Evolutionary conservation across 1,140 invertebrate genomes (phyloP), one percentile per base, ranked within the genome.

Genomic region (Meloidogyne floridensis): DNA sequence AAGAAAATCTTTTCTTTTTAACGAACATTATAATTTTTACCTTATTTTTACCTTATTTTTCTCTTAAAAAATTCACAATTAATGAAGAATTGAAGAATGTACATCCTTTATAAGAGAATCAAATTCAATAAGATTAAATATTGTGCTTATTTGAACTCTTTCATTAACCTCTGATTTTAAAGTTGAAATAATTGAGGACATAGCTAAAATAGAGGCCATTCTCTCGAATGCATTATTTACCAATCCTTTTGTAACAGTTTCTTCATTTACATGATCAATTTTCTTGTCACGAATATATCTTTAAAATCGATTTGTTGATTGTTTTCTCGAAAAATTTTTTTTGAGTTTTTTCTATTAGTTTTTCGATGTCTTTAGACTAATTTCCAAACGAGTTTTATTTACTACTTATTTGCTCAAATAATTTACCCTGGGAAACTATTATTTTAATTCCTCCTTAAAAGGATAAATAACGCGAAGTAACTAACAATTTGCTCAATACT

Each of bases 161-260:
- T 77, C 76, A 53, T 77, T 77, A n/a, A 73, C 32, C 8, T 43
- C 42, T n/a, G 69, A 77, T 77, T 77, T 77, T 53, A 77, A 43
- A 18, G 76, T 77, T 18, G 53, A 59, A 73, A 77, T 77, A 11
- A 75, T 43, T 54, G 76, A 77, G n/a, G 69, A 15, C n/a, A 72
- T 54, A 18, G 76, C 18, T 18, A 77, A 18, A 54, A 77, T 77
- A 53, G 69, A 72, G 6, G 69, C 32, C 76, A 77, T 54, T 42
- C 76, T 42, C 18, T 72, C 76, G 20, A 74, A 74, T 6, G 72
- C 6, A 54, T 18, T 47, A 18, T 72, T 53, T 13, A 4, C 42
- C 71, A 18, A 15, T 18, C 42, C 53, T 53, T 77, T 73, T 77
- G 18, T 75, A 6, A 6, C n/a, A 75, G 13, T 54, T 6, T 75